These are phyloP conservation scores for Ptilodon capucinus DNA, from an alignment of 2,888 invertebrate species.

Conservation along the genomic window DNA sequence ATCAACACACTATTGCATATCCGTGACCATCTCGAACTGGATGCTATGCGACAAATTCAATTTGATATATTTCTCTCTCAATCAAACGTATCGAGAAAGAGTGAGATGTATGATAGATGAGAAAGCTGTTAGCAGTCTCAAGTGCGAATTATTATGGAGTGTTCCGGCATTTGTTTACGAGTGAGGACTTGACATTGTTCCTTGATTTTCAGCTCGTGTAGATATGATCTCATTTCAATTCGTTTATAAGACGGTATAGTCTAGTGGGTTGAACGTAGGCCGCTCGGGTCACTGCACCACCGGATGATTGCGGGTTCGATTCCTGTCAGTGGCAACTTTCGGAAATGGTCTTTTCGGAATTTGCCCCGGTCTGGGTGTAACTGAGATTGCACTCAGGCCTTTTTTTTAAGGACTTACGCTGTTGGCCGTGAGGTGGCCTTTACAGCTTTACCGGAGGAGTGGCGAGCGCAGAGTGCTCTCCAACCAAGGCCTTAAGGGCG, in stretches of 20 bases:
- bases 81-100: neutral
- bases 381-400: too few relatives aligned
- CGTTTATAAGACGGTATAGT: neutral
- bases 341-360: too few relatives aligned
- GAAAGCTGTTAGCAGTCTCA: neutral
- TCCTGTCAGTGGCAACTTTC: too few relatives aligned
- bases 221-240: conserved; percentile 6
- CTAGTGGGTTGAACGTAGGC: too few relatives aligned
- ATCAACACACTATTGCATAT: neutral
- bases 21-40: neutral
- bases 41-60: neutral
- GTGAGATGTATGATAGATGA: neutral
- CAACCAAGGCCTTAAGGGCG: too few relatives aligned
- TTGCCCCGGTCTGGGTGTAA: too few relatives aligned
- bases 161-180: conserved; percentile 1
- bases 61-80: neutral
- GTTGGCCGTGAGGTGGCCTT: too few relatives aligned
- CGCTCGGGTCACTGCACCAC: too few relatives aligned
- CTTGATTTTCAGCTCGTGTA: neutral
- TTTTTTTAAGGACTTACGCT: too few relatives aligned
- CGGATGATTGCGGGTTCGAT: too few relatives aligned
- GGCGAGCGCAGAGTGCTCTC: too few relatives aligned
- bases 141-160: neutral
- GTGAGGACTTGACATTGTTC: neutral
- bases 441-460: too few relatives aligned